Conservation (phyloP, 2,888 invertebrate genomes). For the Lasioglossum vierecki region DNA sequence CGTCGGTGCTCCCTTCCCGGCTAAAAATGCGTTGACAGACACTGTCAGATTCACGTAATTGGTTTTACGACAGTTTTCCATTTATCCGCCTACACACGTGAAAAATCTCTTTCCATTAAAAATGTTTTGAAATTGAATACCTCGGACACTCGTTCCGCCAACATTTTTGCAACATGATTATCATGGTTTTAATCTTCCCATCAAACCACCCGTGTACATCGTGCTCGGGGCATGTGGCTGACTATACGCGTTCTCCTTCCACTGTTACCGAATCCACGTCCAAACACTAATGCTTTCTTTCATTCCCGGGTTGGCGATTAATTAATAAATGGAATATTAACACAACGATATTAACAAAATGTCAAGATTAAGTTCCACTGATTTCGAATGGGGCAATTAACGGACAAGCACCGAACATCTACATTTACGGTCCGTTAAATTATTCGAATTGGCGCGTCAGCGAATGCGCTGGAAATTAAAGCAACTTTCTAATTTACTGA, state of each 20-base stretch:
- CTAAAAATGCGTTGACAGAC: not conserved
- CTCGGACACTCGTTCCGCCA: not conserved
- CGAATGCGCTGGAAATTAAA: not conserved
- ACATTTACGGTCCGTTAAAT: not conserved
- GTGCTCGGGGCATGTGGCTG: constrained; percentile 3
- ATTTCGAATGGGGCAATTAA: not conserved
- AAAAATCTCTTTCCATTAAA: not conserved
- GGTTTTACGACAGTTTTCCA: not conserved
- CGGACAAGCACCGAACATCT: not conserved
- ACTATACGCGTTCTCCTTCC: constrained; percentile 21
- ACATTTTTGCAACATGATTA: constrained; percentile 20
- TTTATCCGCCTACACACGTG: not conserved
- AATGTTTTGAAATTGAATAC: constrained; percentile 17
- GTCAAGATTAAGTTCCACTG: not conserved
- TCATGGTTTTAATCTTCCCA: not conserved
- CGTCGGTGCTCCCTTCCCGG: constrained; percentile 14
- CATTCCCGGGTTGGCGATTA: not conserved
- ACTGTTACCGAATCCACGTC: constrained; percentile 22
- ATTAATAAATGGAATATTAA: not conserved
- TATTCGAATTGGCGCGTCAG: not conserved
- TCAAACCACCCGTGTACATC: not conserved
- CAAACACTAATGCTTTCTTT: not conserved
- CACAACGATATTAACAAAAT: not conserved
- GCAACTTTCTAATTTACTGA: not conserved
- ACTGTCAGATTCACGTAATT: constrained; percentile 10